Evolutionary conservation across 92 coral and sea anemone genomes (phyloP), one percentile per base, ranked within the genome.

Genomic region (Porites cylindrica): DNA sequence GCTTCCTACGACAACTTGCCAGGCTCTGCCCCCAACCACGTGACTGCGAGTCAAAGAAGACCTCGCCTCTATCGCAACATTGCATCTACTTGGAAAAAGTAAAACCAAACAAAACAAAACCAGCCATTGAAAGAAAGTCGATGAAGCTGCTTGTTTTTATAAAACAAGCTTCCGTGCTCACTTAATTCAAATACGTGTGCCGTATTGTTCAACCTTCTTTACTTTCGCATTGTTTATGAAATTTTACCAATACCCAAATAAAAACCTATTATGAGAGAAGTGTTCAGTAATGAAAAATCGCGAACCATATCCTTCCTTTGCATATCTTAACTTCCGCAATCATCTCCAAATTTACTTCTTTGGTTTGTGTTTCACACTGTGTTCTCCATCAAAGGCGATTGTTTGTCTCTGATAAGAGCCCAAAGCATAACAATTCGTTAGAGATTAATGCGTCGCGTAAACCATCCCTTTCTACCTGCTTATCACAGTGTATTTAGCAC

Each of bases 281-380:
- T 64, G 94, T 88, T 67, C 58, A 59, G 94, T 91, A 94, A 94
- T 94, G 92, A 91, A 94, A 93, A 88, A 74, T 70, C 74, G 73
- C 85, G 19, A 81, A 47, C 81, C 82, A 72, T 71, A 73, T 73
- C 89, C 89, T 93, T 85, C 94, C 92, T 91, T 77, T 54, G 65
- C 86, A 82, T 86, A 85, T 89, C 90, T 89, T 26, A n/a, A 83
- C 94, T 95, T 95, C 98, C 98, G 96, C 72, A 83, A 76, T 89
- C 94, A 90, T 91, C 94, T 95, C 90, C 89, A 93, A 86, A 93
- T 95, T 95, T 95, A 93, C 96, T 95, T 86, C 90, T 79, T 52
- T 78, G 91, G 93, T 86, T 80, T 75, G 77, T 80, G 79, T 81
- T 86, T 82, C 86, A 77, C 69, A 90, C 93, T 75, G 87, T 84